Conservation (phyloP, 2,113 vertebrate species). For the Percopsis transmontana region DNA sequence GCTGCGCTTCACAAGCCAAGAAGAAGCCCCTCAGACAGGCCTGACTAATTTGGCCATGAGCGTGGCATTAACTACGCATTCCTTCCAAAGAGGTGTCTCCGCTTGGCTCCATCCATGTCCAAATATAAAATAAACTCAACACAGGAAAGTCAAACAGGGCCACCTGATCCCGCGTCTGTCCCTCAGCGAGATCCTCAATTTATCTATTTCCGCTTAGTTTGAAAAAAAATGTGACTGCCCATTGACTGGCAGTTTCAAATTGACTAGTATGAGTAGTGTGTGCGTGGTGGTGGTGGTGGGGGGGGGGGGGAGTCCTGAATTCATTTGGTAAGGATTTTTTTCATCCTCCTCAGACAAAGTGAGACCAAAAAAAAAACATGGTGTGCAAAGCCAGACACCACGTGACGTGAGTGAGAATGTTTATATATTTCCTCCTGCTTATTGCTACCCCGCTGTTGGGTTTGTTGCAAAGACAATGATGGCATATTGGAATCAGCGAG, state of each 20-base stretch:
- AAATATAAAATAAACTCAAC: slow-evolving; percentile 64
- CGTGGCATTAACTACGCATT: slow-evolving; percentile 72
- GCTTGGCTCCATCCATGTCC: slow-evolving; percentile 30
- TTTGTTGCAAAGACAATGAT: slow-evolving; percentile 63
- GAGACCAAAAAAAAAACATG: slow-evolving; percentile 33
- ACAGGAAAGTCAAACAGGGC: background rate
- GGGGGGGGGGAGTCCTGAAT: slow-evolving; percentile 2
- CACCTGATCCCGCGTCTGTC: slow-evolving; percentile 43
- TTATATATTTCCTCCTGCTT: slow-evolving; percentile 42
- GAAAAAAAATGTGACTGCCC: slow-evolving; percentile 26
- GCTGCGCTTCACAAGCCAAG: slow-evolving; percentile 23
- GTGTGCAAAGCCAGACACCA: slow-evolving; percentile 58
- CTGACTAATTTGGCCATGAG: slow-evolving; percentile 69
- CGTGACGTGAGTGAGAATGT: slow-evolving; percentile 61
- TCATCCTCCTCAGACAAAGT: slow-evolving; percentile 29
- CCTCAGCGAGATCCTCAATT: slow-evolving; percentile 19
- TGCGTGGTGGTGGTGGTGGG: background rate
- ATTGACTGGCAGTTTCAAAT: slow-evolving; percentile 40
- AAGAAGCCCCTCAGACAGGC: slow-evolving; percentile 43
- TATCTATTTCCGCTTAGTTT: slow-evolving; percentile 60
- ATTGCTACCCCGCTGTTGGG: slow-evolving; percentile 20
- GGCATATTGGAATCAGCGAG: slow-evolving; percentile 30
- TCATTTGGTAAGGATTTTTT: slow-evolving; percentile 2
- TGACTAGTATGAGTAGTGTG: slow-evolving; percentile 22
- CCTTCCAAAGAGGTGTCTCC: slow-evolving; percentile 52